A percentile compares a stretch with the other conserved stretches of the same genome.
phyloP scores from a whole-genome alignment of 1,140 invertebrate species.

The Cephus cinctus region DNA sequence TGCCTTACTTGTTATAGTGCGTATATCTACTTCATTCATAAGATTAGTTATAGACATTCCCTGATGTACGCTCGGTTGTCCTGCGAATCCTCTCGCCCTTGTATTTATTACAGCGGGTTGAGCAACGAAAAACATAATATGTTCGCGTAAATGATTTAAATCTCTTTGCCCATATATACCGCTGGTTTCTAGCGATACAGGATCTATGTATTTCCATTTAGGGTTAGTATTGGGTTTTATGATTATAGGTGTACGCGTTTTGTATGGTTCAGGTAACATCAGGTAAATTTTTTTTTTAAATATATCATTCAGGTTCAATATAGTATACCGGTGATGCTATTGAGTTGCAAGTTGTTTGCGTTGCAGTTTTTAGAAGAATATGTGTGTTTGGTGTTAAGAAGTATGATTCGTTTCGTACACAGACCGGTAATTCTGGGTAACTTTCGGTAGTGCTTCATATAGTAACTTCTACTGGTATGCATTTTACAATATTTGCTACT shows the following conservation, averaged over 20 bases:
- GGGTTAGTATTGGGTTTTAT: neutral
- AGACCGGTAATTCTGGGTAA: conserved; percentile 15
- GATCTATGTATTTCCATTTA: conserved; percentile 1
- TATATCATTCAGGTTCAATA: conserved; percentile 5
- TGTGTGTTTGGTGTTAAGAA: conserved; percentile 15
- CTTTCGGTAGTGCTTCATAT: conserved; percentile 3
- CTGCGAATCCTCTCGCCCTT: conserved; percentile 1
- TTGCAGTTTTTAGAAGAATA: conserved; percentile 3
- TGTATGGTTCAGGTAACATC: conserved; percentile 3
- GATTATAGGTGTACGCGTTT: conserved; percentile 4
- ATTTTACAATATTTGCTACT: conserved; percentile 14
- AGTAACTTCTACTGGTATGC: conserved; percentile 11
- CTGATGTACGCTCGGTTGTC: neutral
- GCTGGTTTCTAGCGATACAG: conserved; percentile 7
- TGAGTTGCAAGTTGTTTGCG: neutral
- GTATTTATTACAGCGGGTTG: neutral
- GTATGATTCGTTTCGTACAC: neutral
- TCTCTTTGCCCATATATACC: conserved; percentile 12
- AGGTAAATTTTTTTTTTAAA: neutral
- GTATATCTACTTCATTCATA: conserved; percentile 4
- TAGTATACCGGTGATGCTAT: conserved; percentile 2
- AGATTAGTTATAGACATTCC: conserved; percentile 1
- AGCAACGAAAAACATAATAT: conserved; percentile 2
- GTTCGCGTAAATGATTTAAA: conserved; percentile 1
- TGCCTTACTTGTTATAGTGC: neutral